These are phyloP conservation scores for Enteromius unitaeniatus DNA, from an alignment of 2,797 vertebrate species.

Conservation along the genomic window DNA sequence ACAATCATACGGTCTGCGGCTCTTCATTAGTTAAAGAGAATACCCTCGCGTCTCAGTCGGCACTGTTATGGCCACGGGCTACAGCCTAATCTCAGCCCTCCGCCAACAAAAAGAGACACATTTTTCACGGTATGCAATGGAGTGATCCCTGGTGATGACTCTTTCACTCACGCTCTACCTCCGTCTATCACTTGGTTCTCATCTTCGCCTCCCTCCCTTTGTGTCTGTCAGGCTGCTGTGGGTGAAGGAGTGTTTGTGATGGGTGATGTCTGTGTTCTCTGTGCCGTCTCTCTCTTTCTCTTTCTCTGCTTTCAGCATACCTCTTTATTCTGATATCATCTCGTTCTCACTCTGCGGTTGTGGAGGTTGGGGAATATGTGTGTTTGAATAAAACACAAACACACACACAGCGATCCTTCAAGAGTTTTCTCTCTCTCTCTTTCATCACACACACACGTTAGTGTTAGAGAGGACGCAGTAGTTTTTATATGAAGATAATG, in stretches of 20 bases:
- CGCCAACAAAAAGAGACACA: constrained; percentile 41
- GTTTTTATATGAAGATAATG: constrained; percentile 5
- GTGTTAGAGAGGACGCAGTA: constrained; percentile 4
- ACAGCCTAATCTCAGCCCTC: constrained; percentile 47
- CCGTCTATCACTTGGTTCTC: constrained; percentile 40
- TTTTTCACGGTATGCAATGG: constrained; percentile 41
- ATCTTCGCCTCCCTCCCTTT: constrained; percentile 42
- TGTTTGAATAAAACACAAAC: constrained; percentile 42
- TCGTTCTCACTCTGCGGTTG: constrained; percentile 24
- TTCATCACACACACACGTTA: constrained; percentile 22
- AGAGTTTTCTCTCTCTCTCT: constrained; percentile 18
- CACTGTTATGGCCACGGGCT: constrained; percentile 50
- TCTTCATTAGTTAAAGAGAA: constrained; percentile 52
- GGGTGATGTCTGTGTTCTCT: constrained; percentile 49
- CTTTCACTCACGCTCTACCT: constrained; percentile 38
- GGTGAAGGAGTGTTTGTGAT: constrained; percentile 46
- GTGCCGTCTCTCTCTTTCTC: constrained; percentile 8
- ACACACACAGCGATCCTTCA: constrained; percentile 6
- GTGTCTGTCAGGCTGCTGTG: constrained; percentile 46
- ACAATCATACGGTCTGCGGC: constrained; percentile 45
- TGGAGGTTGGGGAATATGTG: constrained; percentile 33
- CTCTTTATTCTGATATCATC: constrained; percentile 44
- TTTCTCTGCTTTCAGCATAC: constrained; percentile 23
- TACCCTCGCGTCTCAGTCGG: constrained; percentile 40
- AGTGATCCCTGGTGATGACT: constrained; percentile 49